Evolutionary conservation across 2,113 vertebrate species (phyloP), one percentile per base, ranked within the genome.

Genomic region (Lophura nycthemera): DNA sequence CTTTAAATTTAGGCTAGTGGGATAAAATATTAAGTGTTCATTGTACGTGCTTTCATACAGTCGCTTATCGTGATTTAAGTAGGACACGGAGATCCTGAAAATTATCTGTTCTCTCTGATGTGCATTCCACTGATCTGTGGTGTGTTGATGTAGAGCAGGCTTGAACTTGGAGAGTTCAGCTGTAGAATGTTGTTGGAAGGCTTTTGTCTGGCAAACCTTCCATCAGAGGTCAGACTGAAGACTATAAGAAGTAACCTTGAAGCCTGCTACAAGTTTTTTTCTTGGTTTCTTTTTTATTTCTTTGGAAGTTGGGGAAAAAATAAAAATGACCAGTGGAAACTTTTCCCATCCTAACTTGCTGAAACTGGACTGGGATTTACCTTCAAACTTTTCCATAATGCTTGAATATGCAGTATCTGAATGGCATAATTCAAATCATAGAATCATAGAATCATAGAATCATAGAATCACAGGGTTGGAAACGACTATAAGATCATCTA

Each of bases 121-220:
- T 77, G 47, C 72, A 27, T 93, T 94, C 88, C 72, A 47, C 72
- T 83, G 86, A 30, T 90, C 47, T 71, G 95, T 80, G 67, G 56
- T 77, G 45, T 13, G 0, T 59, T 85, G 75, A 86, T 74, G 83
- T 50, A 80, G 60, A 89, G 88, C 92, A 91, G 82, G 90, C 88
- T 96, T 88, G 54, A 94, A 91, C 85, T 86, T 92, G 75, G 92
- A 80, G 71, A 80, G 42, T 83, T 95, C 40, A 56, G 40, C 75
- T 89, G 75, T 56, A 91, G 79, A 83, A 77, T 90, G 85, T 73
- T 92, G 56, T 73, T 86, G 36, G 64, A 78, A 86, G 72, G 88
- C 65, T 91, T 88, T 86, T 3, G 65, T 56, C 81, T 89, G 88
- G 75, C 86, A 95, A 30, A 60, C 72, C 70, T 80, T 66, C 21